phyloP scores from a whole-genome alignment of 2,797 vertebrate genomes.

The Tinamus major region DNA sequence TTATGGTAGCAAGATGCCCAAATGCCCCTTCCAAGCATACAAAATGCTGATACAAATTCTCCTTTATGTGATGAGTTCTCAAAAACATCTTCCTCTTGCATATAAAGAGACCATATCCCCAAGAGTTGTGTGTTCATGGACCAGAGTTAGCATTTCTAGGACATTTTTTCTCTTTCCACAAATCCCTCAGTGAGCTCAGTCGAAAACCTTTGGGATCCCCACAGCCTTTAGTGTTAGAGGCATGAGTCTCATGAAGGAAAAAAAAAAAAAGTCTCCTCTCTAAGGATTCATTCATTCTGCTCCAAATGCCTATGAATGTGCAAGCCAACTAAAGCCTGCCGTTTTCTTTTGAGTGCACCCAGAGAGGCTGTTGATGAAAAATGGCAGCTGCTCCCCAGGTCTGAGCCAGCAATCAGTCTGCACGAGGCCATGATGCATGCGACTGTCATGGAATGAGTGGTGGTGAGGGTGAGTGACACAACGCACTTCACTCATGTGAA shows the following conservation, averaged over 20 bases:
- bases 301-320: background rate
- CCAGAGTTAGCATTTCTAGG: background rate
- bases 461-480: too few species aligned
- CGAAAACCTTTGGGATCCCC: constrained; percentile 14
- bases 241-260: background rate
- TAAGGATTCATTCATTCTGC: constrained; percentile 52
- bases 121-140: background rate
- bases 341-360: background rate
- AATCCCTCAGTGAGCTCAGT: constrained; percentile 2
- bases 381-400: background rate
- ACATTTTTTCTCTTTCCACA: constrained; percentile 26
- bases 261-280: background rate
- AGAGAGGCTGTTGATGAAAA: constrained; percentile 12
- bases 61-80: constrained; percentile 27
- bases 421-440: background rate
- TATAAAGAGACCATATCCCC: background rate
- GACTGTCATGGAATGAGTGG: too few species aligned
- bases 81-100: constrained; percentile 8
- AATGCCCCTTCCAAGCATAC: constrained; percentile 24
- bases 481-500: too few species aligned
- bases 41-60: background rate
- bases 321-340: background rate
- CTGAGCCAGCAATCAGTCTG: constrained; percentile 22
- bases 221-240: background rate
- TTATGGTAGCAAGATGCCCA: constrained; percentile 25